Evolutionary conservation across 2,797 vertebrate genomes (phyloP).

Genomic region (Enoplosus armatus): DNA sequence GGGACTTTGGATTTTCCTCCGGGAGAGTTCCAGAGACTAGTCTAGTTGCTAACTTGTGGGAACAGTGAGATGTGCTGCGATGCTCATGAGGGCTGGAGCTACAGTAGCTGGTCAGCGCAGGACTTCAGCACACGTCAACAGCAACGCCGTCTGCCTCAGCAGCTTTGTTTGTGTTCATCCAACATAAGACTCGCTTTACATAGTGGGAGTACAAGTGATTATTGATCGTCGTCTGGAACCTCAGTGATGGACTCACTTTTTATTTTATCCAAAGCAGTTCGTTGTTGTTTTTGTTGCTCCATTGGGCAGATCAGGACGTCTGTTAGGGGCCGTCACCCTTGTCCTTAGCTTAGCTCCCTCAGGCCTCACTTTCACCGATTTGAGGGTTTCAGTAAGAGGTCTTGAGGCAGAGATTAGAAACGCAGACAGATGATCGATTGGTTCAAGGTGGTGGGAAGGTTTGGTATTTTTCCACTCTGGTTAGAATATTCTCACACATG

Average conservation of each 20-base stretch:
- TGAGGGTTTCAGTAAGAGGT: slow-evolving; percentile 15
- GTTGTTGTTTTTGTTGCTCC: neutral
- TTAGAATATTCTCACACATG: slow-evolving; percentile 4
- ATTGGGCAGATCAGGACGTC: neutral
- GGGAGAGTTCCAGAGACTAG: neutral
- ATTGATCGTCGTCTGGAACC: slow-evolving; percentile 25
- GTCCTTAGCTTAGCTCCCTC: slow-evolving; percentile 30
- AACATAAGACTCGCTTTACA: slow-evolving; percentile 18
- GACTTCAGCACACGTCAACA: slow-evolving; percentile 10
- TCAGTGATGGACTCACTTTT: slow-evolving; percentile 2
- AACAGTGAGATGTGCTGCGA: neutral
- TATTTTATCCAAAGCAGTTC: neutral
- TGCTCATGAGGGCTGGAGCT: neutral
- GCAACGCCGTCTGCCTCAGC: slow-evolving; percentile 41
- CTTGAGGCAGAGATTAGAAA: slow-evolving; percentile 40
- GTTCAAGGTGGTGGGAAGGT: slow-evolving; percentile 23
- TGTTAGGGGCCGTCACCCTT: neutral
- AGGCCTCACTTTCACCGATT: slow-evolving; percentile 28
- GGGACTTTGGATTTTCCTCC: neutral
- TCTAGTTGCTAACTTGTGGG: neutral
- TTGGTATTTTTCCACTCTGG: slow-evolving; percentile 17
- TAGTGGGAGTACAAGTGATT: slow-evolving; percentile 20
- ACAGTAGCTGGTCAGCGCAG: slow-evolving; percentile 4
- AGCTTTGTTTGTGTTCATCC: slow-evolving; percentile 42
- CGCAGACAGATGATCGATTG: slow-evolving; percentile 51